Percentiles rank a stretch among this genome's conserved stretches.
Evolutionary conservation across 2,888 invertebrate species (phyloP).

Genomic region (Perizoma affinitatum): DNA sequence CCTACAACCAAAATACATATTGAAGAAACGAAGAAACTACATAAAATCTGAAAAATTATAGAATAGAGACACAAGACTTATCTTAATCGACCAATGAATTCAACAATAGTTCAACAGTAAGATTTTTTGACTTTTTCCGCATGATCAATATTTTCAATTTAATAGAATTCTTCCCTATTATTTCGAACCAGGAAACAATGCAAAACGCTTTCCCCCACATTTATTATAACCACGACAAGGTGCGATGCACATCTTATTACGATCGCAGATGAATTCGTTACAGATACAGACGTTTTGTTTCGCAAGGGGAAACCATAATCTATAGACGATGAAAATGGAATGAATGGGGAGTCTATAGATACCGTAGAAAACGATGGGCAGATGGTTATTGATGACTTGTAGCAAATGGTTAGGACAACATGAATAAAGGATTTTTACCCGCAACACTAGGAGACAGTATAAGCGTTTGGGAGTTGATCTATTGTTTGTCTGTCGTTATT

Average conservation of each 20-base stretch:
- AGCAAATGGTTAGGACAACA: not conserved
- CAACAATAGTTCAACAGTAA: no score
- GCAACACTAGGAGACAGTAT: no score
- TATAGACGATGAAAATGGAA: conserved; percentile 28
- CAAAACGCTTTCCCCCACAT: conserved; percentile 11
- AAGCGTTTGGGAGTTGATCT: no score
- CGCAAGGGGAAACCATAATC: conserved; percentile 25
- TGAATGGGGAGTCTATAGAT: conserved; percentile 13
- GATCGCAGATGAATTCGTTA: conserved; percentile 22
- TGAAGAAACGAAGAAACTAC: no score
- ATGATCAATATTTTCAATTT: no score
- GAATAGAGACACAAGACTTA: no score
- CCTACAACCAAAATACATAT: no score
- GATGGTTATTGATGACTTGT: conserved; percentile 12
- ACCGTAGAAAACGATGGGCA: not conserved
- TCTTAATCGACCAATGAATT: no score
- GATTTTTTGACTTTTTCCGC: no score
- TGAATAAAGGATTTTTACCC: no score
- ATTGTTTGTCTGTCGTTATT: no score
- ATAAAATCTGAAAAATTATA: no score
- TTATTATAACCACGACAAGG: conserved; percentile 10
- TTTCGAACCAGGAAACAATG: conserved; percentile 4
- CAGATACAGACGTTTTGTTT: conserved; percentile 25
- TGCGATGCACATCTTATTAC: conserved; percentile 29
- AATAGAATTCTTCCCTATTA: not conserved